Evolutionary conservation across 2,888 invertebrate genomes (phyloP).

Genomic region (Uloborus plumipes): DNA sequence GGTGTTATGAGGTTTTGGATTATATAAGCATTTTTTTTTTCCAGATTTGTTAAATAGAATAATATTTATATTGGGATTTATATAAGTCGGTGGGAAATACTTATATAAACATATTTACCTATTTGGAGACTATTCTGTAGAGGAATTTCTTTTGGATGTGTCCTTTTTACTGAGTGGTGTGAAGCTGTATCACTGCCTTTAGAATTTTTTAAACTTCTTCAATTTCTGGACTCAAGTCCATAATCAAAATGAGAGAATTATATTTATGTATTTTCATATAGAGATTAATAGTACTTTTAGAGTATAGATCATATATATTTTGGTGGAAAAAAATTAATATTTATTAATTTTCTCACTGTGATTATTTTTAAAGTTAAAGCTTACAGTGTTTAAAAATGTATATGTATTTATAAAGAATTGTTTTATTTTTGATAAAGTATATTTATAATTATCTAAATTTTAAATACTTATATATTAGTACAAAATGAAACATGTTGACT

Average conservation of each 20-base stretch:
- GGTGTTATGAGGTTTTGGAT: neutral
- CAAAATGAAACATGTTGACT: constrained; percentile 1
- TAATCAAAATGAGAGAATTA: neutral
- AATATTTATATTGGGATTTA: no score
- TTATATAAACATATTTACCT: no score
- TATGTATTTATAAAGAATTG: constrained; percentile 15
- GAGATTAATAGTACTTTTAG: neutral
- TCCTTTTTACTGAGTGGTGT: neutral
- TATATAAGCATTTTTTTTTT: neutral
- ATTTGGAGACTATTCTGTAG: neutral
- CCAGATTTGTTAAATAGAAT: no score
- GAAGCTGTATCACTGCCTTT: constrained; percentile 43
- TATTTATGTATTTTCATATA: constrained; percentile 15
- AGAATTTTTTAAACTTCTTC: constrained; percentile 10
- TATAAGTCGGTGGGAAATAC: no score
- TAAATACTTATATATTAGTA: constrained; percentile 15
- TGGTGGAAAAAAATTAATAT: constrained; percentile 6
- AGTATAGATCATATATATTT: constrained; percentile 4
- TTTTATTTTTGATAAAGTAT: constrained; percentile 10
- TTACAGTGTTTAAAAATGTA: constrained; percentile 6
- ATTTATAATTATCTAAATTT: neutral
- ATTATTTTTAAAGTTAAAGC: constrained; percentile 3
- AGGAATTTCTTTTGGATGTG: constrained; percentile 5
- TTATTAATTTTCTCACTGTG: constrained; percentile 11
- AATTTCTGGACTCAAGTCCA: neutral